These are phyloP conservation scores for Callithrix jacchus DNA, from an alignment of 2,113 vertebrate species.

Conservation along the genomic window DNA sequence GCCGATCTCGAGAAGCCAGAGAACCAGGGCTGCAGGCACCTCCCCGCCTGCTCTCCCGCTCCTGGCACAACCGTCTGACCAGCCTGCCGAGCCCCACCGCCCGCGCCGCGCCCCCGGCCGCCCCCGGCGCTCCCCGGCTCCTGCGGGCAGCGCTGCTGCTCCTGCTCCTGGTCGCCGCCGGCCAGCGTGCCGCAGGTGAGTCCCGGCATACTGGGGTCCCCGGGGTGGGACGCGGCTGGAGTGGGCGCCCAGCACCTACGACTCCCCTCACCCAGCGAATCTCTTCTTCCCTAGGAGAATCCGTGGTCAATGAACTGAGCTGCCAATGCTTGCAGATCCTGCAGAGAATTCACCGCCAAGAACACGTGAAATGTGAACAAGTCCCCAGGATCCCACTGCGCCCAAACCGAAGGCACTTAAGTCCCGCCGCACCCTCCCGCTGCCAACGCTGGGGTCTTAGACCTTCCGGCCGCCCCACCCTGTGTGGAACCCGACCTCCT, in stretches of 20 bases:
- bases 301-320: neutral
- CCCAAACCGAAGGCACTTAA: conserved; percentile 65
- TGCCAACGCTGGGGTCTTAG: accelerated
- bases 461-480: neutral
- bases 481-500: accelerated
- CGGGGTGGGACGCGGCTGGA: neutral
- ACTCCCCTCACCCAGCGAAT: neutral
- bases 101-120: neutral
- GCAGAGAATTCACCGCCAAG: neutral
- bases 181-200: neutral
- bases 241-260: accelerated
- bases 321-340: conserved; percentile 20
- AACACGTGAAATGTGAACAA: neutral
- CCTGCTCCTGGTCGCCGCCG: neutral
- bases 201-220: neutral
- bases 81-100: neutral
- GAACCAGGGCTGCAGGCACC: neutral
- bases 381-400: conserved; percentile 23
- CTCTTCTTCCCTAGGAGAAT: neutral
- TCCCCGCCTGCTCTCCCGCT: neutral
- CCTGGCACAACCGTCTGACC: neutral
- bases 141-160: neutral
- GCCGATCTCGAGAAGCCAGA: neutral
- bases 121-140: neutral
- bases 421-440: neutral